These are phyloP conservation scores for Chelmon rostratus DNA, from an alignment of 2,797 vertebrate species.

Conservation along the genomic window DNA sequence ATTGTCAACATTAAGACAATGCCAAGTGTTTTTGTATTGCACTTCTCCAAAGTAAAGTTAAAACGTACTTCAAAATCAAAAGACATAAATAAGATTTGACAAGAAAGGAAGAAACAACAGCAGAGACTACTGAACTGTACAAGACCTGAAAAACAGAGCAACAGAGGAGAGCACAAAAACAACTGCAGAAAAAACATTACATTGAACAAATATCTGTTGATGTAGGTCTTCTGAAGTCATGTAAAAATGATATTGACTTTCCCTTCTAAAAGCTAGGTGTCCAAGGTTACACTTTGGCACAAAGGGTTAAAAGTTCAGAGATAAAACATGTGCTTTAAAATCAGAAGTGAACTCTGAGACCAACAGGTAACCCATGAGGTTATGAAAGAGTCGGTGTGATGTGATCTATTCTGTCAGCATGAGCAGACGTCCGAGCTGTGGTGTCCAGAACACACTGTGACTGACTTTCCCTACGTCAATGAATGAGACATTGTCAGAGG, in stretches of 20 bases:
- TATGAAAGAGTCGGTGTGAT: conserved; percentile 40
- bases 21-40: not conserved
- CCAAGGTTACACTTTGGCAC: not conserved
- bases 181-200: not conserved
- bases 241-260: not conserved
- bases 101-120: not conserved
- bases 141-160: not conserved
- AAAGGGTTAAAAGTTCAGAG: conserved; percentile 7
- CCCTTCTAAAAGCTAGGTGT: not conserved
- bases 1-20: not conserved
- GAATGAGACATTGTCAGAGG: too few relatives aligned
- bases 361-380: conserved; percentile 52
- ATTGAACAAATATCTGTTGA: not conserved
- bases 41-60: not conserved
- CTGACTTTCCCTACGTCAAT: not conserved
- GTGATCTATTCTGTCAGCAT: conserved; percentile 60
- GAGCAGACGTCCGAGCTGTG: conserved; percentile 26
- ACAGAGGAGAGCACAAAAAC: not conserved
- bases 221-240: not conserved
- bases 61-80: not conserved
- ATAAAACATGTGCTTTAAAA: conserved; percentile 25
- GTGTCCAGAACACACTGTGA: conserved; percentile 17
- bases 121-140: not conserved
- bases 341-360: conserved; percentile 1
- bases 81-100: not conserved